Evolutionary conservation across 2,797 vertebrate genomes (phyloP).

Genomic region (Loris lydekkerianus): DNA sequence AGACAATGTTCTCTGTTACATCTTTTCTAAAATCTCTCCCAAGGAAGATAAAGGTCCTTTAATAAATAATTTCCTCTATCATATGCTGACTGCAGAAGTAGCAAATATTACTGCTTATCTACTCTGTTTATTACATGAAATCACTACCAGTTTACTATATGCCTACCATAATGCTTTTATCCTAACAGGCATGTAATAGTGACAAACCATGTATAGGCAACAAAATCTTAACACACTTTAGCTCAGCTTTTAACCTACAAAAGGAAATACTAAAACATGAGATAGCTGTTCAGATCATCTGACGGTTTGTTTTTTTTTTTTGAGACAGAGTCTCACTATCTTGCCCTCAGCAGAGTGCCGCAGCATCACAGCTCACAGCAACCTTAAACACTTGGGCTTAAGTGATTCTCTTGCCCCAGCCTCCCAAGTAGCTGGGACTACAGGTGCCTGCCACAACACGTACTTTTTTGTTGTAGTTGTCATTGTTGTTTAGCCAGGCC

Average conservation of each 20-base stretch:
- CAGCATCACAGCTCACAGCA: no score
- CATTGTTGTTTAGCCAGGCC: no score
- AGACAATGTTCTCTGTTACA: slow-evolving; percentile 10
- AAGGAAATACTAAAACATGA: slow-evolving; percentile 46
- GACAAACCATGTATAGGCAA: not conserved
- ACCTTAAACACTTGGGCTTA: no score
- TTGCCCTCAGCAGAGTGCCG: no score
- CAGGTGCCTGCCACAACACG: no score
- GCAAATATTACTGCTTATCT: not conserved
- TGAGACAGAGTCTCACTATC: no score
- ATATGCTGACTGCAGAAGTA: slow-evolving; percentile 42
- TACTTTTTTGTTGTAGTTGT: no score
- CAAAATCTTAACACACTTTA: slow-evolving; percentile 30
- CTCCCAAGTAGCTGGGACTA: no score
- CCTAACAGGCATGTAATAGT: slow-evolving; percentile 24
- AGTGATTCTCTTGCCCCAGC: no score
- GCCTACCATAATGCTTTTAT: not conserved
- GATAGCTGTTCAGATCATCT: slow-evolving; percentile 53
- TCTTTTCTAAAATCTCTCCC: slow-evolving; percentile 37
- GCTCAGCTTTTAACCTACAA: slow-evolving; percentile 29
- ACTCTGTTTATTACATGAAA: slow-evolving; percentile 29
- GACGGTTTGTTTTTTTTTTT: not conserved
- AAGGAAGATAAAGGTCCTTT: not conserved
- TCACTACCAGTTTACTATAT: slow-evolving; percentile 6
- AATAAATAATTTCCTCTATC: not conserved